A percentile compares a stretch with the other conserved stretches of the same genome.
phyloP scores from a whole-genome alignment of 2,888 invertebrate genomes.

The Pyrocoelia pectoralis region DNA sequence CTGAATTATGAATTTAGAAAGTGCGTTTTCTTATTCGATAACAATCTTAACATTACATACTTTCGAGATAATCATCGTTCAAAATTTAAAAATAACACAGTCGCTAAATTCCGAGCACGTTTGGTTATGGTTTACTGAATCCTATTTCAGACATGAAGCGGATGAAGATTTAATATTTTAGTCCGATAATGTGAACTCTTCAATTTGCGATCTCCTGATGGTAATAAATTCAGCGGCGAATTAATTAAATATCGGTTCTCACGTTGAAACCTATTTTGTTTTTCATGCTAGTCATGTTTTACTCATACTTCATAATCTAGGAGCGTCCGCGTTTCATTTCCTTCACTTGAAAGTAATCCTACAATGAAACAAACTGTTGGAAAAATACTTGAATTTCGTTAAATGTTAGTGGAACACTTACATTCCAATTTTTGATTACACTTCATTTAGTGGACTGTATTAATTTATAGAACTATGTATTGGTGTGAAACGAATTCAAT shows the following conservation, averaged over 20 bases:
- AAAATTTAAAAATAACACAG: too few relatives aligned
- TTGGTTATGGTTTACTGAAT: too few relatives aligned
- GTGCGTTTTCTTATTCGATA: too few relatives aligned
- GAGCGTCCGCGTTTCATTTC: slow-evolving; percentile 27
- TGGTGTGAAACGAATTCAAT: background rate
- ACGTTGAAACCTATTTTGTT: background rate
- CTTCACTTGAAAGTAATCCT: slow-evolving; percentile 2
- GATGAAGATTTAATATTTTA: too few relatives aligned
- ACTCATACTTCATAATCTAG: slow-evolving; percentile 20
- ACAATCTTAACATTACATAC: too few relatives aligned
- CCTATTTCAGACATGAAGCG: too few relatives aligned
- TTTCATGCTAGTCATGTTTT: slow-evolving; percentile 25
- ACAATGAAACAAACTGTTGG: background rate
- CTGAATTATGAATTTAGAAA: too few relatives aligned
- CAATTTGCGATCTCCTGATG: background rate
- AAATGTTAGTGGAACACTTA: background rate
- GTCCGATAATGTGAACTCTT: too few relatives aligned
- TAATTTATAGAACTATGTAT: too few relatives aligned
- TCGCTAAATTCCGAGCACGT: too few relatives aligned
- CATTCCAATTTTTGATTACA: background rate
- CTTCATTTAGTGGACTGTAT: too few relatives aligned
- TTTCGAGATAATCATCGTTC: too few relatives aligned
- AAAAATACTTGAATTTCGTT: background rate
- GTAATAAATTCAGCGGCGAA: background rate
- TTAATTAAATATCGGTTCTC: background rate